These are phyloP conservation scores for Denticeps clupeoides DNA, from an alignment of 2,797 vertebrate genomes.

Conservation along the genomic window DNA sequence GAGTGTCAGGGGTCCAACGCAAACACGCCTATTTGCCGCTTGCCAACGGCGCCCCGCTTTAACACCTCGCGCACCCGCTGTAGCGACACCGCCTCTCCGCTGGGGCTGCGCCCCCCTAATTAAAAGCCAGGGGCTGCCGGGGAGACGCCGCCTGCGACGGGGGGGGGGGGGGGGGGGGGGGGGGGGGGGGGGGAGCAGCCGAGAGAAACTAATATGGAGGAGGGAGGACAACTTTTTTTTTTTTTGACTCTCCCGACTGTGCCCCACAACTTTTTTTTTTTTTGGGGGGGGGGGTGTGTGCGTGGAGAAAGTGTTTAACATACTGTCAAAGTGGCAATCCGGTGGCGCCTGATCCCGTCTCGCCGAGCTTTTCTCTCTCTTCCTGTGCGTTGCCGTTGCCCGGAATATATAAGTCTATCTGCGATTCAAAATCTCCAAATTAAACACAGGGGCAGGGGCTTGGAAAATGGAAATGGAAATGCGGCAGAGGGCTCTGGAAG, in stretches of 20 bases:
- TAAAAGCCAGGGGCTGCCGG: slow-evolving; percentile 55
- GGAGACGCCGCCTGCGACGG: slow-evolving; percentile 54
- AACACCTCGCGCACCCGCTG: slow-evolving; percentile 51
- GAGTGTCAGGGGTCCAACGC: slow-evolving; percentile 44
- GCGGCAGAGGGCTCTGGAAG: slow-evolving; percentile 26
- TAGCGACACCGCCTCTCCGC: slow-evolving; percentile 46
- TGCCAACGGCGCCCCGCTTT: slow-evolving; percentile 51
- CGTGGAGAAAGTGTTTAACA: slow-evolving; percentile 47
- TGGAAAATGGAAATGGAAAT: slow-evolving; percentile 63
- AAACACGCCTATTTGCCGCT: slow-evolving; percentile 42
- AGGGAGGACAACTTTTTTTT: slow-evolving; percentile 47
- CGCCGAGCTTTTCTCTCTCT: slow-evolving; percentile 40
- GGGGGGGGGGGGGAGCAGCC: slow-evolving; percentile 51
- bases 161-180: slow-evolving; percentile 52
- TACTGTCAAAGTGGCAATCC: slow-evolving; percentile 42
- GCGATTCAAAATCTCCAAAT: slow-evolving; percentile 53
- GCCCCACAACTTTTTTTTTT: slow-evolving; percentile 50
- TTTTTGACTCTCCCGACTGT: slow-evolving; percentile 38
- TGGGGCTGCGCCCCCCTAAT: slow-evolving; percentile 48
- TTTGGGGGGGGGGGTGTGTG: too few species aligned
- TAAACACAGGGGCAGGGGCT: slow-evolving; percentile 50
- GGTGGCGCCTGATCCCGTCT: slow-evolving; percentile 42
- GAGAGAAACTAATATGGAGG: slow-evolving; percentile 53
- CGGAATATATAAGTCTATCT: slow-evolving; percentile 55
- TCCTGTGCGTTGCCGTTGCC: slow-evolving; percentile 20